A percentile compares a stretch with the other conserved stretches of the same genome.
Evolutionary conservation across 2,888 invertebrate genomes (phyloP).

Genomic region (Leptopilina syphax): DNA sequence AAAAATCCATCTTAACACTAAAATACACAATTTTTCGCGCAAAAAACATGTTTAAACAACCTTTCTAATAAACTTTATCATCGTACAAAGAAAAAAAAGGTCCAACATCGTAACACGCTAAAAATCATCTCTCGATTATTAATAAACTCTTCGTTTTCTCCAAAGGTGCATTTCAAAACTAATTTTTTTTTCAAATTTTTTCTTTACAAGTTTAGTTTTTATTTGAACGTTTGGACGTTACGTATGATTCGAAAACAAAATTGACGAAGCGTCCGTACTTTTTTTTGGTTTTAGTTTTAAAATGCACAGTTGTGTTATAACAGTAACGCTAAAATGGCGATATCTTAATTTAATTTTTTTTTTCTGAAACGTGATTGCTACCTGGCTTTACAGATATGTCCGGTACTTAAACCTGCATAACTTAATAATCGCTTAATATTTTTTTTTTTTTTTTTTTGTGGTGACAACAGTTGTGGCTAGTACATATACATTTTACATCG

Average conservation of each 20-base stretch:
- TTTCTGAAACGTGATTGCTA: slow-evolving; percentile 62
- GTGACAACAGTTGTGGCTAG: slow-evolving; percentile 72
- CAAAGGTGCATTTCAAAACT: slow-evolving; percentile 59
- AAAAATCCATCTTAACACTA: slow-evolving; percentile 58
- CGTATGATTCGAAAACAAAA: slow-evolving; percentile 11
- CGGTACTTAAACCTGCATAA: slow-evolving; percentile 65
- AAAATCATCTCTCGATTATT: slow-evolving; percentile 26
- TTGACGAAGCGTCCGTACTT: background rate
- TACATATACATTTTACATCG: slow-evolving; percentile 62
- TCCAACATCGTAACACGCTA: slow-evolving; percentile 36
- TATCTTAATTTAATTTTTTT: slow-evolving; percentile 44
- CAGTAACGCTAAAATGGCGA: slow-evolving; percentile 61
- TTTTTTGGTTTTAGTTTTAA: slow-evolving; percentile 44
- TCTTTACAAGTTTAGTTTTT: background rate
- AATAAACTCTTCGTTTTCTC: slow-evolving; percentile 43
- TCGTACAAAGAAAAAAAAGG: slow-evolving; percentile 66
- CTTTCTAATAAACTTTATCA: slow-evolving; percentile 65
- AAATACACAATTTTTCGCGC: slow-evolving; percentile 56
- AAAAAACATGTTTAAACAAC: slow-evolving; percentile 60
- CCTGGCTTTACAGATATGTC: slow-evolving; percentile 72
- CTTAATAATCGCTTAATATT: slow-evolving; percentile 51
- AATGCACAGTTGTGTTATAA: slow-evolving; percentile 56
- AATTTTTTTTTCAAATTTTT: slow-evolving; percentile 37
- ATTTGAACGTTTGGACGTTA: background rate
- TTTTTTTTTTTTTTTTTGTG: slow-evolving; percentile 37